phyloP scores from a whole-genome alignment of 2,888 invertebrate species.

The Agrochola litura region DNA sequence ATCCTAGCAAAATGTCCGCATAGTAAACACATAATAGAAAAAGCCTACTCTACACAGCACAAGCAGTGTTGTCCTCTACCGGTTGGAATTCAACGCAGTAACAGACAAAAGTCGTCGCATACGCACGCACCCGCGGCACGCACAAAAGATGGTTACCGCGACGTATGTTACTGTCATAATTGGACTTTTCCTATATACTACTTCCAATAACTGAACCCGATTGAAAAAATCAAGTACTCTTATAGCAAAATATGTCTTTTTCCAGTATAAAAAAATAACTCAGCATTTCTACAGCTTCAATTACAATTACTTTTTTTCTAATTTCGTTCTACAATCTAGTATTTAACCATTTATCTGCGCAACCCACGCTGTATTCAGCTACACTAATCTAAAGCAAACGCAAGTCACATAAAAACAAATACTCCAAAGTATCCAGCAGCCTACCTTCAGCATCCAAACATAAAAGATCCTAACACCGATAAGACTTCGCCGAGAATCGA shows the following conservation, averaged over 20 bases:
- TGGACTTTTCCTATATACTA: too few relatives aligned
- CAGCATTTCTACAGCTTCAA: too few relatives aligned
- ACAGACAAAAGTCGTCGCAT: constrained; percentile 45
- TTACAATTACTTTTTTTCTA: too few relatives aligned
- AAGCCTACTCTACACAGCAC: background rate
- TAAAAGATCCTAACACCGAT: constrained; percentile 64
- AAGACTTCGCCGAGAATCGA: constrained; percentile 61
- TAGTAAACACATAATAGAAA: background rate
- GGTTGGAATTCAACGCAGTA: constrained; percentile 19
- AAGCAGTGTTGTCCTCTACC: background rate
- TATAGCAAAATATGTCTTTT: background rate
- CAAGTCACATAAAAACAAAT: constrained; percentile 33
- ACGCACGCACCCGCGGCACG: constrained; percentile 54
- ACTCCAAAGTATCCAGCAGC: constrained; percentile 27
- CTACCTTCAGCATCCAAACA: constrained; percentile 51
- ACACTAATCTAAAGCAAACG: background rate
- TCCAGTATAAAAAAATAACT: too few relatives aligned
- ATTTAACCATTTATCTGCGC: too few relatives aligned
- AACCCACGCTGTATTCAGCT: background rate
- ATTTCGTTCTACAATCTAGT: too few relatives aligned
- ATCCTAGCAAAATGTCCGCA: background rate
- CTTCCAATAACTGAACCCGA: too few relatives aligned
- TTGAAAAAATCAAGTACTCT: background rate
- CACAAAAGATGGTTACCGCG: constrained; percentile 45
- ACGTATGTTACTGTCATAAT: constrained; percentile 35